These are phyloP conservation scores for Pterocles orientalis DNA, from an alignment of 2,113 vertebrate species.

Conservation along the genomic window DNA sequence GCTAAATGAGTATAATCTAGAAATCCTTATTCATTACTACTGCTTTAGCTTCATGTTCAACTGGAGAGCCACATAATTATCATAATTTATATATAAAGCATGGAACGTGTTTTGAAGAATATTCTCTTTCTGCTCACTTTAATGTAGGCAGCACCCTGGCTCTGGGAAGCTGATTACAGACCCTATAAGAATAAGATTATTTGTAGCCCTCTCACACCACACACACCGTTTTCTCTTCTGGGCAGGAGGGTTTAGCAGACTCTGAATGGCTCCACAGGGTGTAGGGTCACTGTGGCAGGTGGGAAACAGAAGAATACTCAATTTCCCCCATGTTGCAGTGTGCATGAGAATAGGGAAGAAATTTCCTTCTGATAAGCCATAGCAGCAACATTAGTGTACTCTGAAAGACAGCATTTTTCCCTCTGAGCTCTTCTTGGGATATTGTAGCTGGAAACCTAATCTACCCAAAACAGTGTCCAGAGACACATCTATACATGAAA, in stretches of 20 bases:
- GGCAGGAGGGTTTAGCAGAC: neutral
- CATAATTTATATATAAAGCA: neutral
- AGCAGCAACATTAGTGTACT: neutral
- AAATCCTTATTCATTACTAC: constrained; percentile 27
- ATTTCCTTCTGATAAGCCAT: neutral
- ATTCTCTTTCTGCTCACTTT: constrained; percentile 25
- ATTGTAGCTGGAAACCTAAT: neutral
- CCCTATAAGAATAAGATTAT: neutral
- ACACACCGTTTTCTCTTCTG: neutral
- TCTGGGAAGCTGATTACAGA: neutral
- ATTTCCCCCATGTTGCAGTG: neutral
- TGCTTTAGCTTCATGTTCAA: neutral
- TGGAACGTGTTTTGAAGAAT: neutral
- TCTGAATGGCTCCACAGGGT: accelerated
- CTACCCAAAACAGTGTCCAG: accelerated
- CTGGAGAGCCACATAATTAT: constrained; percentile 8
- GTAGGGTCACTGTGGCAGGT: neutral
- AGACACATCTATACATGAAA: neutral
- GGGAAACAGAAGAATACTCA: accelerated
- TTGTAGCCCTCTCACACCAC: neutral
- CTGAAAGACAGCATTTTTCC: neutral
- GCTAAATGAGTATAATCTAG: constrained; percentile 27
- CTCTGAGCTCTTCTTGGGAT: neutral
- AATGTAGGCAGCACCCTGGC: neutral
- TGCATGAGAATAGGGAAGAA: neutral